Conservation (phyloP, 2,113 vertebrate genomes). For the cattle (Bos taurus) region DNA sequence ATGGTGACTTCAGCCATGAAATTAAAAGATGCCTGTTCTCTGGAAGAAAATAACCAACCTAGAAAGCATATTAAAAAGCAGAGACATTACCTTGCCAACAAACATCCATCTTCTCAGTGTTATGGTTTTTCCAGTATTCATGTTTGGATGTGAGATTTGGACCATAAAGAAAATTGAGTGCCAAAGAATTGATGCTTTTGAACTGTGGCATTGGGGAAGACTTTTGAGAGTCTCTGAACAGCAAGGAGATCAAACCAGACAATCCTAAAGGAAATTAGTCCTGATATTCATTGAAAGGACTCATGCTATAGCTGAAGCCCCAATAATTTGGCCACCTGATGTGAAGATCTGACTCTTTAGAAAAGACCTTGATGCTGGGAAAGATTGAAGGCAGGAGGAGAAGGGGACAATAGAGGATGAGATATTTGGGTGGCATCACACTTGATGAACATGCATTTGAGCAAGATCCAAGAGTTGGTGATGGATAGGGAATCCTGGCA, state of each 20-base stretch:
- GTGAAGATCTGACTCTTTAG: rapidly evolving
- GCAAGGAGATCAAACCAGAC: background rate
- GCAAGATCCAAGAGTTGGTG: background rate
- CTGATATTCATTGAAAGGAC: background rate
- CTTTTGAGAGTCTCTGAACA: background rate
- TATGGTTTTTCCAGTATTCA: background rate
- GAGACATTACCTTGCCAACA: background rate
- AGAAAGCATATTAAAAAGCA: background rate
- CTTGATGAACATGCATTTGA: background rate
- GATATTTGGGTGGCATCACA: background rate
- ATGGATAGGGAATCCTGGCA: background rate
- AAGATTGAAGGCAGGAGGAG: background rate
- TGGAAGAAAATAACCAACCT: background rate
- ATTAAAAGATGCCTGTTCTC: background rate
- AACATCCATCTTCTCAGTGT: background rate
- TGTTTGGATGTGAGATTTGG: background rate
- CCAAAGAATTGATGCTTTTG: background rate
- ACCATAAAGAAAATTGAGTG: background rate
- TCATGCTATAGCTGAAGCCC: background rate
- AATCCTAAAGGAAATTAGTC: background rate
- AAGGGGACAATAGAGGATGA: background rate
- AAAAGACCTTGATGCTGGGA: background rate
- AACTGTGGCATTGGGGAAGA: background rate
- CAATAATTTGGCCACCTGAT: background rate
- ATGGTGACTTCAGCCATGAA: background rate